A percentile compares a stretch with the other conserved stretches of the same genome.
These are phyloP conservation scores for Silvanus unidentatus DNA, from an alignment of 2,888 invertebrate genomes.

Conservation along the genomic window DNA sequence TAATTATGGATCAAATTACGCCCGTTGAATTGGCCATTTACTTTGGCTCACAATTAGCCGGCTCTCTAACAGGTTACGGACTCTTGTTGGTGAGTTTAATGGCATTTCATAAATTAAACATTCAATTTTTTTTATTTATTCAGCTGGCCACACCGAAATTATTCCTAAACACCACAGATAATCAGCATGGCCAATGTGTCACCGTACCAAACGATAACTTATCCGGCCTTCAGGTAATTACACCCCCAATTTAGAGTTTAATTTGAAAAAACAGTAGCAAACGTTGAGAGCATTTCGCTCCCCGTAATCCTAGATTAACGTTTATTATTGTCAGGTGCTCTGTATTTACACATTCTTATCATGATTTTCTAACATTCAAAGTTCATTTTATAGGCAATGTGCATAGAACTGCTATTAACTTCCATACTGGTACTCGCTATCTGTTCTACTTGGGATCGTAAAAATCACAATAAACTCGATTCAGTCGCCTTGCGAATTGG, in stretches of 20 bases:
- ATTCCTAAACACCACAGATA: background rate
- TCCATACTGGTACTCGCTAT: constrained; percentile 58
- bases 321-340: too few relatives aligned
- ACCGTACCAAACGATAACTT: background rate
- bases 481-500: constrained; percentile 62
- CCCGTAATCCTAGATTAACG: too few relatives aligned
- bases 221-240: background rate
- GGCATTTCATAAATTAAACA: background rate
- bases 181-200: background rate
- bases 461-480: constrained; percentile 57
- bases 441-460: constrained; percentile 67
- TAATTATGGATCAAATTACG: constrained; percentile 53
- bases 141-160: background rate
- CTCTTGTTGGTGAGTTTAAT: constrained; percentile 50
- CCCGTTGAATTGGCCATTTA: constrained; percentile 55
- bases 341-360: too few relatives aligned
- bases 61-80: constrained; percentile 63
- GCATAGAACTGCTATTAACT: constrained; percentile 60
- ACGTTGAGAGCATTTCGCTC: too few relatives aligned
- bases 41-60: constrained; percentile 57
- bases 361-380: background rate
- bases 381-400: constrained; percentile 47
- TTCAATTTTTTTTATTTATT: background rate
- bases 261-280: too few relatives aligned
- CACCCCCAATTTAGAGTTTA: background rate